Base-by-base conservation (phyloP, 2,113 vertebrate genomes). In the Heterochromis multidens region DNA sequence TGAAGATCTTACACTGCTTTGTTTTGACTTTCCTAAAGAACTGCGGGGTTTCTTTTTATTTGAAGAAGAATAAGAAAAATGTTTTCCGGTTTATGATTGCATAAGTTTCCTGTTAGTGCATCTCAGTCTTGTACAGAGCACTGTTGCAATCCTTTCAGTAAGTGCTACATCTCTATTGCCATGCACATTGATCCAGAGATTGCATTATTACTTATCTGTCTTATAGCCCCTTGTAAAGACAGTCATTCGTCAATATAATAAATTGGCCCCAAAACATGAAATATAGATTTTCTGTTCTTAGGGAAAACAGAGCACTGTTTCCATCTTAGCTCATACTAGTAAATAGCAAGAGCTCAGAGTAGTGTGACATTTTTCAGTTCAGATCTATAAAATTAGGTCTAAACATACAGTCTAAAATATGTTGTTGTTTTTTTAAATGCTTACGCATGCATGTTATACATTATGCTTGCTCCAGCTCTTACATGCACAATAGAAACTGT, bases 131-230 rank as follows among this genome's bases (percentile, higher is more conserved):
- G 70, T 79, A 79, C 59, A 63, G 60, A 82, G 74, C 54, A 76
- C 54, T 77, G 59, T 77, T 62, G 80, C 59, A 80, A 21, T 72
- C 31, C 43, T 62, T 59, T 83, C 31, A 90, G 46, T 67, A 86
- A 81, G 79, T 35, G 82, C 82, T 83, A 77, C 84, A 59, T 88
- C 62, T 87, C 59, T 82, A 35, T 74, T 86, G 74, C 70, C 43
- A 21, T 33, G 77, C 56, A 81, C 79, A 89, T 85, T 80, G 88
- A 91, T 89, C 85, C 63, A 76, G 46, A 62, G 63, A 78, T 82
- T 83, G 74, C 63, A 84, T 82, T 88, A 84, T 89, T 70, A 81
- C 65, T 93, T 81, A 80, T 82, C 49, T 72, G 25, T 84, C 80
- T 76, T 54, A 67, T 7, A 57, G 56, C 77, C 61, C 35, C 58